Base-by-base conservation (phyloP, 2,888 invertebrate species). In the Cremastinae sp. region DNA sequence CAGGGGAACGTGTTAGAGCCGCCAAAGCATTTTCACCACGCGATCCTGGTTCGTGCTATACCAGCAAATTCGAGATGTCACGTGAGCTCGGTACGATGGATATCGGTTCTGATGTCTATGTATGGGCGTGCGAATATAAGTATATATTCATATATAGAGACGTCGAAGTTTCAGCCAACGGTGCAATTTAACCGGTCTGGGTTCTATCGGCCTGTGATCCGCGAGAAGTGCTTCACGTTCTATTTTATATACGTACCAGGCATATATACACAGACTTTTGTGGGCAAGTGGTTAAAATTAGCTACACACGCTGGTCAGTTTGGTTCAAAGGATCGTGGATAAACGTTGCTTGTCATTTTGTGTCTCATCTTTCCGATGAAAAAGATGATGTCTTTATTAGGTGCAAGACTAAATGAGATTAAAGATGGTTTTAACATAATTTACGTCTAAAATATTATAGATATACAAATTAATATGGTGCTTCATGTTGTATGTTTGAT, bases 211-310 rank as follows among this genome's bases (percentile, higher is more conserved):
- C 51, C 20, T n/a, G n/a, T 56, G 75, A 58, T 56, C 68, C 43
- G 64, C 38, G 75, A 62, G 68, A 68, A 76, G 66, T 76, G 72
- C 56, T 68, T 41, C n/a, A n/a, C 66, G 66, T 56, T 56, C 47
- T 58, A 56, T 56, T 68, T 38, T 58, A 49, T 2, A 58, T 20
- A 49, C 8, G n/a, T 2, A 18, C 41, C n/a, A 10, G 10, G 53
- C 18, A 22, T 34, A 68, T 9, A 47, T 38, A 58, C 22, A 43
- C n/a, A 10, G 7, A 14, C 53, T 64, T 34, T 22, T 16, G 36
- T 20, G 41, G 70, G 54, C 76, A 66, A 78, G 68, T 36, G 70
- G 80, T 78, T 80, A 79, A 80, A 81, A 82, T 81, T 80, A 80
- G 75, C 78, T 47, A 45, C 14, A 43, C 4, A 58, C 36, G 54